Evolutionary conservation across 2,113 vertebrate species (phyloP).

Genomic region (Corythornis madagascariensis): DNA sequence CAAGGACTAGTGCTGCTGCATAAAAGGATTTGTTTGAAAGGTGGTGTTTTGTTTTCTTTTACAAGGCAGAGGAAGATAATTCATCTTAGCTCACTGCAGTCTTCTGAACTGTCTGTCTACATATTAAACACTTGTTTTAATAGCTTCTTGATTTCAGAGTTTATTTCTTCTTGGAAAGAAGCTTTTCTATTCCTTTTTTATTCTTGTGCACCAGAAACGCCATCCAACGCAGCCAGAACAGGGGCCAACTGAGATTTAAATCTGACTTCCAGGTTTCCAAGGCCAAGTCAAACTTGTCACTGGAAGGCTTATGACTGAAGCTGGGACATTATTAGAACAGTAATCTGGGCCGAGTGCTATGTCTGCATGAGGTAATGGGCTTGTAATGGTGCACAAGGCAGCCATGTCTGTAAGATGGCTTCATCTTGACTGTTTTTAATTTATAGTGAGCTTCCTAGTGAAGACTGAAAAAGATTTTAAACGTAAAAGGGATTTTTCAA

Average conservation of each 20-base stretch:
- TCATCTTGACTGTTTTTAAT: background rate
- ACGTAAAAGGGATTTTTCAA: background rate
- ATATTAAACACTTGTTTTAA: conserved; percentile 13
- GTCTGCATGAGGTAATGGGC: background rate
- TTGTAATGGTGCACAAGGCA: background rate
- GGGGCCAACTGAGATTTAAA: background rate
- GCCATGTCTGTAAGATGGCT: background rate
- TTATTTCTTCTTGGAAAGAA: background rate
- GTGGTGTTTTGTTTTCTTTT: conserved; percentile 12
- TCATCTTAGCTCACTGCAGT: conserved; percentile 20
- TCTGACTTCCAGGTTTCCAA: background rate
- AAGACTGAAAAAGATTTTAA: background rate
- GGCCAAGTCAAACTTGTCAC: background rate
- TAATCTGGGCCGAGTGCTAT: background rate
- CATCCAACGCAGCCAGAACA: background rate
- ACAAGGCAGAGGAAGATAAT: conserved; percentile 11
- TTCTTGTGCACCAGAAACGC: background rate
- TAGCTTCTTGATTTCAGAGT: background rate
- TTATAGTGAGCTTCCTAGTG: background rate
- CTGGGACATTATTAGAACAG: background rate
- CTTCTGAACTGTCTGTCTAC: conserved; percentile 13
- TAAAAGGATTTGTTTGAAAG: conserved; percentile 49
- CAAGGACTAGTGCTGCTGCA: background rate
- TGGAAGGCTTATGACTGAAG: background rate
- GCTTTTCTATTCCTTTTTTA: background rate